Conservation (phyloP, 2,113 vertebrate species). For the Trichechus manatus region DNA sequence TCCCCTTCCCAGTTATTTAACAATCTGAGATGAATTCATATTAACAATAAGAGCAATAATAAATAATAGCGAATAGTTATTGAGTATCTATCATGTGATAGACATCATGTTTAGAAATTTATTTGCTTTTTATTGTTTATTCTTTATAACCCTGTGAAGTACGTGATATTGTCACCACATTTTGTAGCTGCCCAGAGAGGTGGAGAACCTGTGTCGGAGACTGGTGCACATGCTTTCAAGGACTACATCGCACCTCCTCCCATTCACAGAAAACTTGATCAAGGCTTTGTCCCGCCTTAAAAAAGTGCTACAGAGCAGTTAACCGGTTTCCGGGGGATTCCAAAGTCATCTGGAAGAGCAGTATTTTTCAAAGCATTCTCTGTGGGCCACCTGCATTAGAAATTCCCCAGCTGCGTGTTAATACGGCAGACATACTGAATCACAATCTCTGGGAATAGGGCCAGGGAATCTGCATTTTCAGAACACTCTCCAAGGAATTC, state of each 20-base stretch:
- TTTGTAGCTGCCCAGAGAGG: neutral
- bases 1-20: neutral
- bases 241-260: neutral
- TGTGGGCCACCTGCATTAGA: neutral
- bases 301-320: neutral
- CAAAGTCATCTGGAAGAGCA: conserved; percentile 10
- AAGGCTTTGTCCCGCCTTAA: neutral
- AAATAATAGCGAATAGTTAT: neutral
- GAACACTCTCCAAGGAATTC: neutral
- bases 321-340: neutral
- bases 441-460: conserved; percentile 7
- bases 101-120: neutral
- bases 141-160: neutral
- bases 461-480: conserved; percentile 61
- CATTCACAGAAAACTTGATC: neutral
- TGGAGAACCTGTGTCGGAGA: neutral
- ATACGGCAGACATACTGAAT: conserved; percentile 6
- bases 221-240: neutral
- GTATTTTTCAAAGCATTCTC: conserved; percentile 24
- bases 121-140: neutral
- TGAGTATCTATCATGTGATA: neutral
- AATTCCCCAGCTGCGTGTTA: neutral
- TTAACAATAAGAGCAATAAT: neutral
- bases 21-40: neutral
- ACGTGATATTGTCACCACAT: neutral